Percentiles rank a stretch among this genome's conserved stretches.
These are phyloP conservation scores for Corydoras sp. DNA, from an alignment of 2,113 vertebrate species.

Conservation along the genomic window DNA sequence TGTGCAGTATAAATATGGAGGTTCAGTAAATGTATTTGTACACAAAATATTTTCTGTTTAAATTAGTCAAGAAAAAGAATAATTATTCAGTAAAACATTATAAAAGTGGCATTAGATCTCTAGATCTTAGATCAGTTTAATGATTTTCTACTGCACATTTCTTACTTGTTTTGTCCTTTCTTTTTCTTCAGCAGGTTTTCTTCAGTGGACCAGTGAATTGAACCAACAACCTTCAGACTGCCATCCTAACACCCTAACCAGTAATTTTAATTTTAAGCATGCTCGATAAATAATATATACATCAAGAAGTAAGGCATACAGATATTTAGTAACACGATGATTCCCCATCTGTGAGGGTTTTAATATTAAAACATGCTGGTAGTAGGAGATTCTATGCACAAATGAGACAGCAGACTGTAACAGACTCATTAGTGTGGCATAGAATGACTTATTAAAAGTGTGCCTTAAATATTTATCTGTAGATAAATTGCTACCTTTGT, in stretches of 20 bases:
- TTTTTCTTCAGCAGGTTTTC: too few relatives aligned
- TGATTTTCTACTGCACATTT: too few relatives aligned
- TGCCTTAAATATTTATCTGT: slow-evolving; percentile 66
- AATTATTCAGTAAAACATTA: slow-evolving; percentile 17
- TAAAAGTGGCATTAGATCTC: slow-evolving; percentile 10
- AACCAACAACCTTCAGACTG: too few relatives aligned
- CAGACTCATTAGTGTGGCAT: slow-evolving; percentile 60
- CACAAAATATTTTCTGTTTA: background rate
- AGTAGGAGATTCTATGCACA: too few relatives aligned
- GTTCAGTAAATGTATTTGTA: too few relatives aligned
- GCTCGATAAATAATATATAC: too few relatives aligned
- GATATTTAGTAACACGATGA: slow-evolving; percentile 66
- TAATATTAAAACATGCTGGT: slow-evolving; percentile 51
- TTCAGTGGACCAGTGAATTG: too few relatives aligned
- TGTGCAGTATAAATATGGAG: too few relatives aligned
- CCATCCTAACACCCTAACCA: too few relatives aligned
- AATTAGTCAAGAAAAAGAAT: background rate
- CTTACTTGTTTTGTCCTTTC: too few relatives aligned
- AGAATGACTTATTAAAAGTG: slow-evolving; percentile 69
- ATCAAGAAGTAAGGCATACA: slow-evolving; percentile 49
- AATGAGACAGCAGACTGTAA: slow-evolving; percentile 58
- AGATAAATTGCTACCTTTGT: slow-evolving; percentile 62
- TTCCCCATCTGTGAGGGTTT: slow-evolving; percentile 63
- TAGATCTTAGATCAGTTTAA: background rate
- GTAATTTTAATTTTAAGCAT: too few relatives aligned